Evolutionary conservation across 1,140 invertebrate species (phyloP), one percentile per base, ranked within the genome.

Genomic region (Linepithema humile): DNA sequence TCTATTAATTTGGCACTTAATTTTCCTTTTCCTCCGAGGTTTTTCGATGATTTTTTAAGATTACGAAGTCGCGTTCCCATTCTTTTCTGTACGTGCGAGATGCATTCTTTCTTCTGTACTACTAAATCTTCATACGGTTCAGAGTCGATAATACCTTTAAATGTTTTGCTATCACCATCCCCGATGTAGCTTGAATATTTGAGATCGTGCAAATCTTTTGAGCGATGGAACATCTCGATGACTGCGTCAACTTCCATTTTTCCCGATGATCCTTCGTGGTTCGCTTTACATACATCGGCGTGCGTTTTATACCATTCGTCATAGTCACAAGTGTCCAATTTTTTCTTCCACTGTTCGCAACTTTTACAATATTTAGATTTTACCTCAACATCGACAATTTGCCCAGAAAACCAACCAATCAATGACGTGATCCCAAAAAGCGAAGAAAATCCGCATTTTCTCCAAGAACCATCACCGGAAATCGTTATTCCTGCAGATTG

Each of bases 391-490:
- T 72, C 69, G 15, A 72, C 35, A 9, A 72, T 53, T 57, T 72
- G 38, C 5, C 45, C 45, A 2, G 69, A 3, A 15, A 23, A 72
- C 62, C 78, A 69, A 0, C 82, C 85, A 62, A 86, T 86, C n/a
- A n/a, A n/a, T n/a, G n/a, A n/a, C n/a, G n/a, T n/a, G n/a, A n/a
- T n/a, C n/a, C n/a, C n/a, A n/a, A 80, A 35, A 7, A 82, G 45
- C 15, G 85, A 84, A 4, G 65, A 67, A 65, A 82, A 84, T 3
- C 80, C 88, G 57, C 83, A 53, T 72, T 85, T 84, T 23, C 20
- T 32, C 88, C 88, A 89, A 0, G 86, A 74, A 5, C 86, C 86
- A 78, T 89, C 86, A 38, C 88, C 86, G 57, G 85, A 87, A 72
- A 82, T 86, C 29, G 82, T 85, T 17, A 88, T 45, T 26, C 53